Evolutionary conservation across 2,888 invertebrate genomes (phyloP), one percentile per base, ranked within the genome.

Genomic region (Mactromeris polynyma): DNA sequence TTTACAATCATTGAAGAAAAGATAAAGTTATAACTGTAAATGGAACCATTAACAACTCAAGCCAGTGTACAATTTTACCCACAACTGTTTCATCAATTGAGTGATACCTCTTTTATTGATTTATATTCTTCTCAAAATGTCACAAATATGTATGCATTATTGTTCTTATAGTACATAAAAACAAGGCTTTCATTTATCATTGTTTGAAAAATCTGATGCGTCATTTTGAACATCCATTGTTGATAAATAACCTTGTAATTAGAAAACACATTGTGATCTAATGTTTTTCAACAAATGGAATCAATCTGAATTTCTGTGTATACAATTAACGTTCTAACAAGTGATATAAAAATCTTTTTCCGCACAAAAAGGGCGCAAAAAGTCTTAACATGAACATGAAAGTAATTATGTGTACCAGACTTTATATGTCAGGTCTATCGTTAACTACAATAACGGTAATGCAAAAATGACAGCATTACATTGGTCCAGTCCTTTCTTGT

Each of bases 381-480:
- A 17, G n/a, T 4, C 9, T 33, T 73, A 14, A 73, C 19, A 9
- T 17, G 73, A 73, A 73, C 73, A 73, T 36, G 36, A 73, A 73
- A 73, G 33, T 36, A 73, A 73, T 73, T 73, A 73, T 36, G 19
- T 33, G 3, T 73, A 73, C 73, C 36, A 73, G 73, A 33, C 73
- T 14, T 36, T 73, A 19, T 33, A 19, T 73, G 73, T 73, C 73
- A 73, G 73, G 36, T 33, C 73, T 33, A 73, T 73, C 73, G 69
- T 73, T 17, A 58, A 58, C 2, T 58, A n/a, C 58, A 36, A 17
- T 73, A 33, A 33, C 73, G 17, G 2, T 73, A 3, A 19, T 36
- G 36, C 73, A 73, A 73, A 73, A 36, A 36, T 73, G 73, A 73
- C 73, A 73, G 73, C 73, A 73, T 73, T 73, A 73, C 73, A 73